Evolutionary conservation across 2,113 vertebrate genomes (phyloP).

Genomic region (Herpetotheres cachinnans): DNA sequence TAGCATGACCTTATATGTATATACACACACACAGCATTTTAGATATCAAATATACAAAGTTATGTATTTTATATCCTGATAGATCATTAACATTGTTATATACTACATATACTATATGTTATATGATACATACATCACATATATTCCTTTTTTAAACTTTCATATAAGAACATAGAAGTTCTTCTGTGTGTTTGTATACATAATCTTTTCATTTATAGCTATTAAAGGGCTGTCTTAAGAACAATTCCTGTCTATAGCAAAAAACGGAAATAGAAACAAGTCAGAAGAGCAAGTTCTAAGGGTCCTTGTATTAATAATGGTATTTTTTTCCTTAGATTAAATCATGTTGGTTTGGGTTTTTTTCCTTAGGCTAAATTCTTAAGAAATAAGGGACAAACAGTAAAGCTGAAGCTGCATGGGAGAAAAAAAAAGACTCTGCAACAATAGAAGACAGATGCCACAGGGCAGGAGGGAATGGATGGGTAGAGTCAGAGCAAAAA

Average conservation of each 20-base stretch:
- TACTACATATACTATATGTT: background rate
- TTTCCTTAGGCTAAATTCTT: background rate
- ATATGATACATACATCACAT: background rate
- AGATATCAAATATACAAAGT: background rate
- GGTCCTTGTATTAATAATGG: background rate
- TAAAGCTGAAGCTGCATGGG: background rate
- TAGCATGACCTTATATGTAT: background rate
- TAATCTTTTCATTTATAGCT: background rate
- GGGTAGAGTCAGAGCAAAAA: background rate
- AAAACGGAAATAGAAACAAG: background rate
- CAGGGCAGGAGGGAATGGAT: background rate
- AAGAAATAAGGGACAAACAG: background rate
- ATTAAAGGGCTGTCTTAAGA: background rate
- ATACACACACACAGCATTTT: background rate
- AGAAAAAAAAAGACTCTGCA: background rate
- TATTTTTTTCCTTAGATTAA: background rate
- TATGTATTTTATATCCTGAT: background rate
- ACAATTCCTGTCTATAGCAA: background rate
- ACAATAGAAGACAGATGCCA: background rate
- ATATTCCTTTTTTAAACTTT: background rate
- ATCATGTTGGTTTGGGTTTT: background rate
- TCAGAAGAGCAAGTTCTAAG: background rate
- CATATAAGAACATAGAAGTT: background rate
- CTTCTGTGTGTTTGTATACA: rapidly evolving
- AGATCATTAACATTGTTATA: background rate